A percentile compares a stretch with the other conserved stretches of the same genome.
phyloP scores from a whole-genome alignment of 2,797 vertebrate genomes.

The Peromyscus attwateri region DNA sequence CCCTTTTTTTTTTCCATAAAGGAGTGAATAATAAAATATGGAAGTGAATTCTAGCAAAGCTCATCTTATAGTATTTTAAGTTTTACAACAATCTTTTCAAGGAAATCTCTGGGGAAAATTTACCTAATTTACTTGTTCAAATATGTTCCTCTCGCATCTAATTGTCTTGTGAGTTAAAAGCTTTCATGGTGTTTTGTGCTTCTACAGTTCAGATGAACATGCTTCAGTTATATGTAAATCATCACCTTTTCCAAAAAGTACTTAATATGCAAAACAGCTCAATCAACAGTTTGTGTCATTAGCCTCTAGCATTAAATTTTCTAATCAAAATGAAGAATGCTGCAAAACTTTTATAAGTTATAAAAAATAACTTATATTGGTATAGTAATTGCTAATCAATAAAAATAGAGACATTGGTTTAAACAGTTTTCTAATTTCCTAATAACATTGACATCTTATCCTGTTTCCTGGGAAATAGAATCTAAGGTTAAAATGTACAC shows the following conservation, averaged over 20 bases:
- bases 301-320: neutral
- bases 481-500: neutral
- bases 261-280: neutral
- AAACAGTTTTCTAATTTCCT: neutral
- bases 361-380: neutral
- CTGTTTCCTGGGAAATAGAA: neutral
- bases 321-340: neutral
- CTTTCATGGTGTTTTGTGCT: neutral
- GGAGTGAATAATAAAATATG: conserved; percentile 26
- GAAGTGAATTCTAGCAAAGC: conserved; percentile 39
- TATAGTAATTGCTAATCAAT: neutral
- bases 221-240: neutral
- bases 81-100: neutral
- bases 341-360: no score
- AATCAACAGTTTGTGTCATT: neutral
- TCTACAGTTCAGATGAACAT: neutral
- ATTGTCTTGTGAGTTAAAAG: neutral
- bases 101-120: neutral
- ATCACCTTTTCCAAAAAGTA: neutral
- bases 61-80: neutral
- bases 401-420: neutral
- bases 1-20: conserved; percentile 47
- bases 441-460: neutral
- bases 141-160: neutral
- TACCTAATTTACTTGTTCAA: neutral